Conservation (phyloP, 2,888 invertebrate species). For the Neoascia interrupta region DNA sequence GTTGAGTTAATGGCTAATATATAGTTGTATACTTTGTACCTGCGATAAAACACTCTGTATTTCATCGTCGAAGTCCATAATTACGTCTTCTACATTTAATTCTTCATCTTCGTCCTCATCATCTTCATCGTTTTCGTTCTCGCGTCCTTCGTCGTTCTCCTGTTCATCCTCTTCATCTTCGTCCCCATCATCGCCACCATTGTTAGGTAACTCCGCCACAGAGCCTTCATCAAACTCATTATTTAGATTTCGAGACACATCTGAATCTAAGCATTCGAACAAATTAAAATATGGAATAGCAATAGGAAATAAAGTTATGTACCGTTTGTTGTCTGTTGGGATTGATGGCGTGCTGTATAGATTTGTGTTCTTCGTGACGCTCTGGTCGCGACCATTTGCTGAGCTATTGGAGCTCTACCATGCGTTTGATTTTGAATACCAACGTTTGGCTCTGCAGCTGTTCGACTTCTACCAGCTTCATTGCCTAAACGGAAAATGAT, state of each 20-base stretch:
- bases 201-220: too few species aligned
- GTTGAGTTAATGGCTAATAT: background rate
- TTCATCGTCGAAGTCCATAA: conserved; percentile 64
- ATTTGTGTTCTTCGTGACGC: background rate
- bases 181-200: conserved; percentile 60
- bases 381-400: background rate
- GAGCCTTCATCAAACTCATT: conserved; percentile 35
- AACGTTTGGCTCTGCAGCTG: background rate
- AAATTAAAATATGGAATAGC: too few species aligned
- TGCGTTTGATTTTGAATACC: too few species aligned
- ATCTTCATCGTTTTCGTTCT: conserved; percentile 65
- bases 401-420: too few species aligned
- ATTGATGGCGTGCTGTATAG: conserved; percentile 9
- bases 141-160: conserved; percentile 54
- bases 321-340: conserved; percentile 13
- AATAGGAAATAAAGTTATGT: too few species aligned
- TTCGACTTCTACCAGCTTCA: background rate
- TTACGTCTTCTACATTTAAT: conserved; percentile 49
- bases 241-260: conserved; percentile 17
- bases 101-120: conserved; percentile 66
- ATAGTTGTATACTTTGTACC: conserved; percentile 26
- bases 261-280: conserved; percentile 5
- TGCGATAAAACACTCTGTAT: conserved; percentile 60
- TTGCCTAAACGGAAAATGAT: too few species aligned
- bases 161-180: conserved; percentile 57